A percentile compares a stretch with the other conserved stretches of the same genome.
These are phyloP conservation scores for Cosmorhoe ocellata DNA, from an alignment of 2,888 invertebrate genomes.

Conservation along the genomic window DNA sequence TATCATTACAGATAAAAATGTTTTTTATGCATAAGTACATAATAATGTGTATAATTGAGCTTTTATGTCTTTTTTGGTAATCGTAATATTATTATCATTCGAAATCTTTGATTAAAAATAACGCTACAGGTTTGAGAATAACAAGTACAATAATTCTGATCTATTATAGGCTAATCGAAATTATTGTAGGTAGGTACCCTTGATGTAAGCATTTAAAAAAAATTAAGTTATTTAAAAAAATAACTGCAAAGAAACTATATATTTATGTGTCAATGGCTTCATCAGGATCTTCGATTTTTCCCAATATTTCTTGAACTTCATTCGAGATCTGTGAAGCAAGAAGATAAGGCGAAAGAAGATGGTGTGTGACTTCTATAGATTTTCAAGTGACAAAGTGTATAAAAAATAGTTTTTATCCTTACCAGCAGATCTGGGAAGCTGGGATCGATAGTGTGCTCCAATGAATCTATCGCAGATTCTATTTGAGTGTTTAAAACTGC, in stretches of 20 bases:
- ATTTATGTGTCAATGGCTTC: constrained; percentile 6
- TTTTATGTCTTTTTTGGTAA: constrained; percentile 8
- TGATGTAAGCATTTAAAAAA: too few relatives aligned
- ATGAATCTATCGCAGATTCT: constrained; percentile 40
- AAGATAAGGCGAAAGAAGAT: too few relatives aligned
- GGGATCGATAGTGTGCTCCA: constrained; percentile 41
- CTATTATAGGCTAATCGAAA: too few relatives aligned
- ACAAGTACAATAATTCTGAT: too few relatives aligned
- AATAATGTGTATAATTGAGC: constrained; percentile 10
- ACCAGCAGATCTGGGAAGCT: constrained; percentile 51
- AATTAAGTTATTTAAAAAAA: background rate
- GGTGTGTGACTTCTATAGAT: too few relatives aligned
- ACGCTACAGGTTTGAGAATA: background rate
- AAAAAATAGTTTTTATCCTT: constrained; percentile 25
- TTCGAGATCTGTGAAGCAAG: constrained; percentile 41
- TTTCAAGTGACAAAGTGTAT: background rate
- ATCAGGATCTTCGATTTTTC: constrained; percentile 36
- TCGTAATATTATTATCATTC: background rate
- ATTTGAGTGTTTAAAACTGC: constrained; percentile 46
- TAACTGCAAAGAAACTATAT: background rate
- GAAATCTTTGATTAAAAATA: background rate
- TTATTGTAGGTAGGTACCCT: too few relatives aligned
- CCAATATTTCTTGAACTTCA: constrained; percentile 48
- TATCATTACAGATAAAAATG: background rate
- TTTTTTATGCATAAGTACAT: too few relatives aligned